Evolutionary conservation across 1,140 invertebrate species (phyloP).

Genomic region (Steinernema feltiae): DNA sequence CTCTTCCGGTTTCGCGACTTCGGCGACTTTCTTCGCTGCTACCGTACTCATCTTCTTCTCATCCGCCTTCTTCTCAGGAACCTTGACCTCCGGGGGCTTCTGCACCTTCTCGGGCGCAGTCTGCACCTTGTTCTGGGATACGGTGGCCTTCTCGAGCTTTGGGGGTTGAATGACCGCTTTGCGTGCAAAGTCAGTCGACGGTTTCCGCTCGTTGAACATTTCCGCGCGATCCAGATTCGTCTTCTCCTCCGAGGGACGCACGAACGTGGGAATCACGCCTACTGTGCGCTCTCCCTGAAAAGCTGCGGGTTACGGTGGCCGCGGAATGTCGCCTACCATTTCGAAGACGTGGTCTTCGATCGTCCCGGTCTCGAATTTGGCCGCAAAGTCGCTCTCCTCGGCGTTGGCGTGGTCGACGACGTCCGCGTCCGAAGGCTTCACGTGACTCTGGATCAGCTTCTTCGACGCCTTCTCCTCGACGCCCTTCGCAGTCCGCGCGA

Average conservation of each 20-base stretch:
- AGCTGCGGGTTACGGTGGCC: not conserved
- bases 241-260: slow-evolving; percentile 30
- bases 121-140: not conserved
- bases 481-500: not conserved
- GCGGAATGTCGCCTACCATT: not conserved
- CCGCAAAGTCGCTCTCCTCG: not conserved
- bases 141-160: slow-evolving; percentile 31
- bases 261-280: slow-evolving; percentile 28
- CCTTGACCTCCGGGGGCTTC: not conserved
- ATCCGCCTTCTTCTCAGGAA: slow-evolving; percentile 3
- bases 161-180: slow-evolving; percentile 48
- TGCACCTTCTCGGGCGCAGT: not conserved
- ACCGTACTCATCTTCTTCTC: not conserved
- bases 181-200: slow-evolving; percentile 44
- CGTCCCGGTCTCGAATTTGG: not conserved
- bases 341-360: slow-evolving; percentile 1
- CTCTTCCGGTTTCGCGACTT: too few species aligned
- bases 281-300: slow-evolving; percentile 31
- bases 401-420: not conserved
- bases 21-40: not conserved
- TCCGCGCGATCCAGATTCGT: slow-evolving; percentile 9
- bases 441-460: not conserved
- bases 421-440: not conserved
- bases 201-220: slow-evolving; percentile 29
- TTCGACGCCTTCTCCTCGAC: slow-evolving; percentile 6